Evolutionary conservation across 2,797 vertebrate genomes (phyloP), one percentile per base, ranked within the genome.

Genomic region (Ctenopoma multispine): DNA sequence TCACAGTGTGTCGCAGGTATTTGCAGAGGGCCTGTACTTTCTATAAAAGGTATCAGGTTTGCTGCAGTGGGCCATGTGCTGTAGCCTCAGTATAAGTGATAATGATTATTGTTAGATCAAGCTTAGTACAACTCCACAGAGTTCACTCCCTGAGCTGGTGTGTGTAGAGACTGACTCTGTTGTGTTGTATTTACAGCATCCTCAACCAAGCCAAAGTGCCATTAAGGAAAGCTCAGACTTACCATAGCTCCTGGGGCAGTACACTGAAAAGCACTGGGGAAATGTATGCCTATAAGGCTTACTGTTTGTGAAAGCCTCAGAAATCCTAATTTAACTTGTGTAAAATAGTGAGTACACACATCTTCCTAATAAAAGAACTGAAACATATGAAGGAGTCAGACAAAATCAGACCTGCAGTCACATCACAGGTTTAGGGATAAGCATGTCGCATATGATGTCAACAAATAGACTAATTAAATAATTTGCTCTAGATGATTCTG

Each of bases 191-290:
- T 81, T 65, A 57, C 61, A 61, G 60, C 54, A 63, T 51, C 63
- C 24, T 56, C 40, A 61, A 79, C 81, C 64, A 69, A 64, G 69
- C 41, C 58, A 68, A 74, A 69, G 69, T 69, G 61, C 63, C 64
- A 71, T 81, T 74, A 72, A 71, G 69, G 54, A 70, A 60, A 80
- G 66, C 69, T 77, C 61, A 20, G 34, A 71, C 57, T 68, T 78
- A 40, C 68, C 69, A 84, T 70, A 81, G 75, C 79, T 63, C 71
- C 64, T 15, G 31, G 62, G 81, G 65, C 60, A 48, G 55, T 15
- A 29, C 63, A 77, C 51, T 55, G 17, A 43, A 29, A 73, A 75
- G 70, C n/a, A 2, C 77, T 13, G 40, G 24, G 65, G 65, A 79
- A 41, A 72, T 72, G 20, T 47, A 21, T 56, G n/a, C 68, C 60